phyloP scores from a whole-genome alignment of 2,113 vertebrate species.

The Trachemys scripta region DNA sequence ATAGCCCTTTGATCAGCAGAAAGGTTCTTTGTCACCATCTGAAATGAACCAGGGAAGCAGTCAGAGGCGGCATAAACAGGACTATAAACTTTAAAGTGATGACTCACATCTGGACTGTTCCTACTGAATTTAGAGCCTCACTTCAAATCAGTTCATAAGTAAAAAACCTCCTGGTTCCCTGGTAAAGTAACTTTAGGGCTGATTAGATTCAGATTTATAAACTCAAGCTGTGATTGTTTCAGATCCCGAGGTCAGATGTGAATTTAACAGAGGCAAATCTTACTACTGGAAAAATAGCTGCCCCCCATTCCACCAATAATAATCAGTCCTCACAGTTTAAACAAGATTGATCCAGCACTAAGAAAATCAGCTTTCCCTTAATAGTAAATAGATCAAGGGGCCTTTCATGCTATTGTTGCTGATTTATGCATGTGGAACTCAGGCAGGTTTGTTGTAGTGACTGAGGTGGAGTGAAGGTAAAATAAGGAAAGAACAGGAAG shows the following conservation, averaged over 20 bases:
- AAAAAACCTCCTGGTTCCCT: neutral
- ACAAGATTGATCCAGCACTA: neutral
- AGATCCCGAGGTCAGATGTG: neutral
- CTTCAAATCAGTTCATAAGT: neutral
- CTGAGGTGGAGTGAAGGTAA: neutral
- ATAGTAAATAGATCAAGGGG: neutral
- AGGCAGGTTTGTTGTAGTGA: neutral
- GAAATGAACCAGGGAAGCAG: neutral
- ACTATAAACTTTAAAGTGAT: slow-evolving; percentile 3
- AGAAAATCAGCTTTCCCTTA: neutral
- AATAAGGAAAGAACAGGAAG: neutral
- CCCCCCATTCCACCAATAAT: neutral
- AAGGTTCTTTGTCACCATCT: neutral
- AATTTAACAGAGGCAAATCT: neutral
- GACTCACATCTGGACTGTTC: slow-evolving; percentile 28
- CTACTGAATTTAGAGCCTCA: neutral
- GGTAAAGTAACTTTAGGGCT: neutral
- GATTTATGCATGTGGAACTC: neutral
- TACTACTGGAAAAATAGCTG: neutral
- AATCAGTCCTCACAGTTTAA: neutral
- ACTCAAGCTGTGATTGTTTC: neutral
- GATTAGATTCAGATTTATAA: neutral
- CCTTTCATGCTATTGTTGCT: neutral
- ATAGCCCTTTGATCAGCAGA: neutral
- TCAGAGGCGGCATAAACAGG: fast-evolving